phyloP scores from a whole-genome alignment of 2,113 vertebrate species.

The Anas platyrhynchos region DNA sequence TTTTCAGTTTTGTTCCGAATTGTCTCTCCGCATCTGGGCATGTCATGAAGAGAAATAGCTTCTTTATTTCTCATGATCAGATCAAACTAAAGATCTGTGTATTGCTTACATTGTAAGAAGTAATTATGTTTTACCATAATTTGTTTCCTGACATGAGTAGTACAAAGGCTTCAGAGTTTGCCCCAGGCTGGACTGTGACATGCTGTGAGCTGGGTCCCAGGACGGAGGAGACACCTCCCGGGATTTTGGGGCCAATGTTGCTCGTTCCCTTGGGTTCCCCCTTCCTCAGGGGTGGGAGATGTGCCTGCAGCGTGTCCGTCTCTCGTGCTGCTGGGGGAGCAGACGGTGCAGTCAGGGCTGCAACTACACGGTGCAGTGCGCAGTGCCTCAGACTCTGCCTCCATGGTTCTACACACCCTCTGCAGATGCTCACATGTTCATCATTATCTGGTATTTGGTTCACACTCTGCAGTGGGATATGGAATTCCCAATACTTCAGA shows the following conservation, averaged over 20 bases:
- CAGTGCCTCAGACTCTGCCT: neutral
- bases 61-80: neutral
- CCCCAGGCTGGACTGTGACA: neutral
- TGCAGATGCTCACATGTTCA: accelerated
- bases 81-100: neutral
- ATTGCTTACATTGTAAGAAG: neutral
- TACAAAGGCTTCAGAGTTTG: accelerated
- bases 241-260: too few relatives aligned
- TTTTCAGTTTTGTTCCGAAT: neutral
- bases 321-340: neutral
- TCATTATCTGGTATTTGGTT: accelerated
- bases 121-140: neutral
- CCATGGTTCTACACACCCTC: neutral
- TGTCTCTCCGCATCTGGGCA: too few relatives aligned
- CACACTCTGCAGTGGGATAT: neutral
- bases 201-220: neutral
- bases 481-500: neutral
- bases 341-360: too few relatives aligned
- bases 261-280: neutral
- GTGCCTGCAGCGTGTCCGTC: too few relatives aligned
- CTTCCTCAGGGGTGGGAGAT: too few relatives aligned
- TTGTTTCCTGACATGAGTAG: neutral
- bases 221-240: neutral
- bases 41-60: neutral
- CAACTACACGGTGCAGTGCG: too few relatives aligned